Base-by-base conservation (phyloP, 2,113 vertebrate species). In the Neodontobutis hainanensis region DNA sequence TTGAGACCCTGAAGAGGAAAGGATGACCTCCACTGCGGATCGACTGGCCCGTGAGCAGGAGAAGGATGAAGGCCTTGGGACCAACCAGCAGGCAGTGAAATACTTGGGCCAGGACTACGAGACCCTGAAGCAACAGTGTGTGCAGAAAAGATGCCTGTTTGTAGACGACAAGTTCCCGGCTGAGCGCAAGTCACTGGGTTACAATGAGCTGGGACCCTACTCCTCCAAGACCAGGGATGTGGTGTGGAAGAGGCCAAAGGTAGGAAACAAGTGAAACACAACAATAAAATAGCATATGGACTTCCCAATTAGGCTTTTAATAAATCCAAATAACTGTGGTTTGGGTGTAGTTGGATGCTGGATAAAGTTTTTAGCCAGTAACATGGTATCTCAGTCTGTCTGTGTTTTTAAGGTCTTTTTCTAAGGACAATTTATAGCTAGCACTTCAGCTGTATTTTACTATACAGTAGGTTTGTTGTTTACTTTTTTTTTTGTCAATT, bases 81-180 rank as follows among this genome's bases (percentile, higher is more conserved):
- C 93, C 61, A 92, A 85, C 9, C 50, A 80, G 47, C 89, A 91
- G 0, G 92, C 94, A 0, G 59, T 94, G 67, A 95, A 92, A 59
- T 95, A 95, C 71, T 46, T 90, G 63, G 70, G 89, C 27, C 95
- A 99, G 87, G 94, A 96, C 85, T 97, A 92, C 0, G 86, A 95
- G 77, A 53, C 53, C 27, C 84, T 97, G 63, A 90, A 80, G 45
- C 84, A 81, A 14, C 86, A 91, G 50, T 95, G 94, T 78, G 80
- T 95, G 75, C 65, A 83, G 34, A 78, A 83, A 0, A 90, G 94
- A 6, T 35, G 71, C 0, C 86, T 97, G 0, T 97, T 97, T 80
- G 93, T 93, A 75, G 96, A 97, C 58, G 77, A 89, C 1, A 78
- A 87, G 59, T 97, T 97, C 65, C 93, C 94, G 12, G 94, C 95